Percentiles rank a stretch among this genome's conserved stretches.
Evolutionary conservation across 2,113 vertebrate genomes (phyloP).

Genomic region (Trochalopteron elliotii): DNA sequence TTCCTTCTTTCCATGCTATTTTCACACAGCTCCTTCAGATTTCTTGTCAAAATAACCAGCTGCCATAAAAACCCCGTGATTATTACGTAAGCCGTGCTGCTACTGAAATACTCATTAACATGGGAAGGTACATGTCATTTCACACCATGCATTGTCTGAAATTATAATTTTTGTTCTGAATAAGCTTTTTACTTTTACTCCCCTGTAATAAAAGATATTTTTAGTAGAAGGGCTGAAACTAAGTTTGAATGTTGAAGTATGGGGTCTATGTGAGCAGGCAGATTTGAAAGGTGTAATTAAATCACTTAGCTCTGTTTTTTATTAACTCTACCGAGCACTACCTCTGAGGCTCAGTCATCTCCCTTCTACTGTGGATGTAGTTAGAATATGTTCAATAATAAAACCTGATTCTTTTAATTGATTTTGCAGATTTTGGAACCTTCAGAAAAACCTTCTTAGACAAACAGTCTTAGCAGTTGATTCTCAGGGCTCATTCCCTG

Average conservation of each 20-base stretch:
- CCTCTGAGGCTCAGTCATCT: background rate
- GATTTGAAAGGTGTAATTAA: slow-evolving; percentile 64
- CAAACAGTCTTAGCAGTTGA: background rate
- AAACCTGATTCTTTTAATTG: slow-evolving; percentile 14
- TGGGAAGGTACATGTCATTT: slow-evolving; percentile 63
- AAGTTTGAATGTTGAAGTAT: slow-evolving; percentile 27
- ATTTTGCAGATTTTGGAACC: slow-evolving; percentile 19
- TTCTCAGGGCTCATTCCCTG: background rate
- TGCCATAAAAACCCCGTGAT: slow-evolving; percentile 59
- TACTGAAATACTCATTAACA: slow-evolving; percentile 63
- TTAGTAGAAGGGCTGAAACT: slow-evolving; percentile 49
- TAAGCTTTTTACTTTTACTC: slow-evolving; percentile 47
- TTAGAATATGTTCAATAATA: background rate
- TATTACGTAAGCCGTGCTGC: slow-evolving; percentile 40
- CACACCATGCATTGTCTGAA: slow-evolving; percentile 53
- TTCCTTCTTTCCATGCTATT: slow-evolving; percentile 41
- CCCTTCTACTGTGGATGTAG: background rate
- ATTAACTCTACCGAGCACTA: background rate
- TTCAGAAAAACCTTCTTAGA: background rate
- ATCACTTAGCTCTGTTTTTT: slow-evolving; percentile 7
- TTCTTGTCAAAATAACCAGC: slow-evolving; percentile 63
- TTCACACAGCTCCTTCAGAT: slow-evolving; percentile 24
- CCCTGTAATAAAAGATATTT: slow-evolving; percentile 61
- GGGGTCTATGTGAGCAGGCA: slow-evolving; percentile 14
- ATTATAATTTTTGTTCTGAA: slow-evolving; percentile 60